Evolutionary conservation across 2,888 invertebrate species (phyloP), one percentile per base, ranked within the genome.

Genomic region (Alloplasta piceator): DNA sequence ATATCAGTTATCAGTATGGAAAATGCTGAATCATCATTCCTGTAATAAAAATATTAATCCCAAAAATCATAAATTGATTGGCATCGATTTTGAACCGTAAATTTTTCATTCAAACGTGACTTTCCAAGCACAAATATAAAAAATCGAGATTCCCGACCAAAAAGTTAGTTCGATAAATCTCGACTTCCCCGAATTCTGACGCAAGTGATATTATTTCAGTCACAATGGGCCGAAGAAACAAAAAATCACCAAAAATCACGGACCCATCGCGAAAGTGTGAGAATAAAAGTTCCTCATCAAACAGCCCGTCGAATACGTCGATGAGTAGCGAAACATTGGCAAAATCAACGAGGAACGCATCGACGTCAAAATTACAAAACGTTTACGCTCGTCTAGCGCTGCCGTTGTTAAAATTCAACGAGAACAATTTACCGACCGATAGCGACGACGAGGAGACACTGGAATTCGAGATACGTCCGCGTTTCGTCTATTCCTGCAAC

Each of bases 391-490:
- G 81, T 14, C 43, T 82, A 16, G 56, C 66, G 1, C 43, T 82
- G 46, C 81, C 81, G 10, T 43, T 82, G n/a, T 14, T 85, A 7
- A 75, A 78, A 55, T 64, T 83, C 6, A 56, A 80, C 48, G 80
- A 82, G 46, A 80, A 77, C 63, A 83, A 83, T 77, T 77, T 80
- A 14, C 68, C 75, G 66, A 70, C 77, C 41, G 84, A 85, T 36
- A 84, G 79, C 16, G 94, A 94, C 80, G 94, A 94, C 38, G 94
- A 94, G 48, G 94, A 94, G 73, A 94, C 94, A 72, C 93, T 95
- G 63, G 94, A 95, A 64, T 95, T 95, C 86, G 94, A 95, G 82
- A 95, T 95, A 82, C 94, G 94, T 86, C 95, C 95, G 70, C 93
- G 96, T 7, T 94, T 94, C 87, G 94, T 95, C 10, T 96, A 94